phyloP scores from a whole-genome alignment of 1,140 invertebrate genomes.

The Pogonomyrmex californicus region DNA sequence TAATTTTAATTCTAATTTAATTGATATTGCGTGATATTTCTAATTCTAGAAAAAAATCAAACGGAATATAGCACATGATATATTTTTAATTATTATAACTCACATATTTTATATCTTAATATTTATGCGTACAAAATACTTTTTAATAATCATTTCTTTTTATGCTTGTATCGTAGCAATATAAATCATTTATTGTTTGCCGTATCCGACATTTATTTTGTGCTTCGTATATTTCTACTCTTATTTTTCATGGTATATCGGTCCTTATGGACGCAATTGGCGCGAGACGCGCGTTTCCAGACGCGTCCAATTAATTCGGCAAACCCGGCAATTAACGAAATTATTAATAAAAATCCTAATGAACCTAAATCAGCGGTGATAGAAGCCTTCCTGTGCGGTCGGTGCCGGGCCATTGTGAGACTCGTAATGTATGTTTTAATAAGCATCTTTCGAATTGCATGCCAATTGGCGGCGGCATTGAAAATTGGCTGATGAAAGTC shows the following conservation, averaged over 20 bases:
- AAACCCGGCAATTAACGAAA: constrained; percentile 83
- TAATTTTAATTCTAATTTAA: neutral
- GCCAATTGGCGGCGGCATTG: constrained; percentile 79
- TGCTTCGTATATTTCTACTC: neutral
- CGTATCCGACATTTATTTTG: neutral
- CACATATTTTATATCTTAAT: neutral
- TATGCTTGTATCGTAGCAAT: neutral
- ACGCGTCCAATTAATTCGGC: constrained; percentile 81
- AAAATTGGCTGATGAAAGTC: constrained; percentile 75
- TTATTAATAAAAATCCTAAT: constrained; percentile 85
- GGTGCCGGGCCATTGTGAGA: constrained; percentile 74
- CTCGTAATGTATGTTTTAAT: constrained; percentile 72
- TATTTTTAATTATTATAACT: neutral
- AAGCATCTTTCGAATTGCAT: constrained; percentile 81
- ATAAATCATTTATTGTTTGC: neutral
- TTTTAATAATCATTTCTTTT: neutral
- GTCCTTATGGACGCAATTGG: constrained; percentile 27
- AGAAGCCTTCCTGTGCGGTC: constrained; percentile 85
- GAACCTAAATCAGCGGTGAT: constrained; percentile 85
- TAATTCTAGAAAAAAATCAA: neutral
- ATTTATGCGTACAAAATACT: neutral
- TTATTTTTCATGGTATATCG: constrained; percentile 10
- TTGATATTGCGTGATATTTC: neutral
- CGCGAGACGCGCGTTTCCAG: constrained; percentile 73
- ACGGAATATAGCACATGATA: neutral